Base-by-base conservation (phyloP, 2,113 vertebrate genomes). In the Ageneiosus marmoratus region DNA sequence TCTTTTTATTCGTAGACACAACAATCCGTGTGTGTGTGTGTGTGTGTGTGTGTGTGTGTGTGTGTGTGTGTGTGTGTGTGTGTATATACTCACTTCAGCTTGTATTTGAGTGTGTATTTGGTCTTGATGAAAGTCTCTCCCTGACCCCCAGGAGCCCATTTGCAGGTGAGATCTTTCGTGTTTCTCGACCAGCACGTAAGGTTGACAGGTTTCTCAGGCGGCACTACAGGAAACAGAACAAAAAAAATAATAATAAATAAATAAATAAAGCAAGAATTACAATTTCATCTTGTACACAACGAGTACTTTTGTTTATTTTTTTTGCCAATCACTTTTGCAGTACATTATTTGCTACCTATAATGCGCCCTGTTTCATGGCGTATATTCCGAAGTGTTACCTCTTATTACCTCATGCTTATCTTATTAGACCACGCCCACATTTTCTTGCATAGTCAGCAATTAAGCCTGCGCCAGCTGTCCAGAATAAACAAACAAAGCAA, bases 181-280 rank as follows among this genome's bases (percentile, higher is more conserved):
- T 99, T 99, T 89, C 95, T 96, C 78, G 98, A 99, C 97, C 97
- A 99, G 90, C 98, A 99, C 85, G 95, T 96, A 88, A 99, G 95
- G 92, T 97, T 98, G 79, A 96, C 95, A 0, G 98, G 97, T 84
- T 97, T 99, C 91, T 97, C 95, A 0, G 98, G 98, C 62, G 97
- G 97, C 88, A 98, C 98, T 99, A 90, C 24, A 29, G 22, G 32
- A 55, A 34, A 58, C 9, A 46, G 58, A 85, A 67, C 46, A 41
- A 55, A 18, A 27, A 46, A 56, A 5, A 5, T 5, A 41, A 41
- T 41, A 41, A 41, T 41, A 41, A 41, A 41, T 41, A 41, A 41
- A 41, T 41, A 41, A 41, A 41, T 41, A 41, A 41, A 41, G 2
- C 37, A 41, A 41, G 37, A 41, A 41, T 41, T 41, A 41, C 5